A percentile compares a stretch with the other conserved stretches of the same genome.
phyloP scores from a whole-genome alignment of 2,888 invertebrate genomes.

The Andrena chrysosceles region DNA sequence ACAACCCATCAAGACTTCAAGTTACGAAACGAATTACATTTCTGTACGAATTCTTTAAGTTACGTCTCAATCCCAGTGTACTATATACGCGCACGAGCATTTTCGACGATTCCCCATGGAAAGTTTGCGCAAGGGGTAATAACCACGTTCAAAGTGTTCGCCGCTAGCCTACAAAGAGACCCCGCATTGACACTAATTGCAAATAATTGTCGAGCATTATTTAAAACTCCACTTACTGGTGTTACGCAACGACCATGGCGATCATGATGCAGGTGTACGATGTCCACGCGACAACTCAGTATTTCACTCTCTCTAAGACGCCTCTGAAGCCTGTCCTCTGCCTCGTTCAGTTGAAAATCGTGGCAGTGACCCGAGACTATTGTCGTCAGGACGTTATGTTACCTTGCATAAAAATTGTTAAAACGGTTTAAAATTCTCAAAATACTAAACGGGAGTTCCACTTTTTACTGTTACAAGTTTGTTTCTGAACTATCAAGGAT shows the following conservation, averaged over 20 bases:
- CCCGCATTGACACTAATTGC: slow-evolving; percentile 30
- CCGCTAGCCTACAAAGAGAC: neutral
- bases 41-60: neutral
- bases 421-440: too few relatives aligned
- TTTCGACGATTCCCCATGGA: slow-evolving; percentile 6
- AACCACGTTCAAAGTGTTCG: neutral
- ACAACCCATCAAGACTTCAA: neutral
- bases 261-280: slow-evolving; percentile 39
- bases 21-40: slow-evolving; percentile 10
- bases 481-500: too few relatives aligned
- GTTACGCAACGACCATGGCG: slow-evolving; percentile 24
- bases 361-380: neutral
- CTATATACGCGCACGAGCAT: slow-evolving; percentile 9
- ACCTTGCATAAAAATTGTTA: neutral
- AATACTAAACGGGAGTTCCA: too few relatives aligned
- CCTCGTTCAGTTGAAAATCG: neutral
- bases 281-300: slow-evolving; percentile 37
- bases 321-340: neutral
- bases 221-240: slow-evolving; percentile 31
- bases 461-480: too few relatives aligned
- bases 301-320: slow-evolving; percentile 34
- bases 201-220: slow-evolving; percentile 37
- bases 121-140: slow-evolving; percentile 26
- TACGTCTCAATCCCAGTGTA: slow-evolving; percentile 4
- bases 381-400: neutral